phyloP scores from a whole-genome alignment of 2,888 invertebrate genomes.

The Meiosimyza platycephala region DNA sequence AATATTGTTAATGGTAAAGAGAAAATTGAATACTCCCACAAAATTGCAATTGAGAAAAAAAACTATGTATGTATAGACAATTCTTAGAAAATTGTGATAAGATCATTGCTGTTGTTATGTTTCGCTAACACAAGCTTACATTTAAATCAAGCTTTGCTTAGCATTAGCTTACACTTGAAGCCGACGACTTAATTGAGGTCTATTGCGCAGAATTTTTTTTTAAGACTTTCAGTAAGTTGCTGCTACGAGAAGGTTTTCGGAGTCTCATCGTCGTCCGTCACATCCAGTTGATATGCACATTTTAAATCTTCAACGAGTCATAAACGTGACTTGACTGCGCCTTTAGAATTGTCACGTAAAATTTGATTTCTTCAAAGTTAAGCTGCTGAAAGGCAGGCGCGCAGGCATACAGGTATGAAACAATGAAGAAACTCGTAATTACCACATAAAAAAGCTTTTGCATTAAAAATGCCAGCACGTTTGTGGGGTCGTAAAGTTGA shows the following conservation, averaged over 20 bases:
- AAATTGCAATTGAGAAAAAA: background rate
- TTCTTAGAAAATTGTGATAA: background rate
- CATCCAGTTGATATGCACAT: constrained; percentile 16
- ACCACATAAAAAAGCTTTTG: constrained; percentile 2
- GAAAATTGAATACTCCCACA: background rate
- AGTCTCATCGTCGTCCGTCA: background rate
- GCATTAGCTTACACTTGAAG: constrained; percentile 1
- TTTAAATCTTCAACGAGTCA: constrained; percentile 19
- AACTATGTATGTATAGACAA: background rate
- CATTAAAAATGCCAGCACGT: constrained; percentile 59
- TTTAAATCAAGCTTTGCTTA: background rate
- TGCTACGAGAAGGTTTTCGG: background rate
- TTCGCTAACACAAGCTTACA: background rate
- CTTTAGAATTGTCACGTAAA: constrained; percentile 60
- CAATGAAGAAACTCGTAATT: background rate
- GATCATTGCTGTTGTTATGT: background rate
- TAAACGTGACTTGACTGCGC: constrained; percentile 62
- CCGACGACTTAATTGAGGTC: background rate
- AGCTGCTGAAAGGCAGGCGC: constrained; percentile 22
- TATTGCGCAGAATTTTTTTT: constrained; percentile 4
- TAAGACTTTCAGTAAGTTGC: constrained; percentile 3
- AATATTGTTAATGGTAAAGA: background rate
- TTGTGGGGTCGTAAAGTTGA: constrained; percentile 39
- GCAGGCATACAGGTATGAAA: constrained; percentile 38
- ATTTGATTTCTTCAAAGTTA: constrained; percentile 46